Evolutionary conservation across 2,797 vertebrate genomes (phyloP), one percentile per base, ranked within the genome.

Genomic region (Pangasius djambal): DNA sequence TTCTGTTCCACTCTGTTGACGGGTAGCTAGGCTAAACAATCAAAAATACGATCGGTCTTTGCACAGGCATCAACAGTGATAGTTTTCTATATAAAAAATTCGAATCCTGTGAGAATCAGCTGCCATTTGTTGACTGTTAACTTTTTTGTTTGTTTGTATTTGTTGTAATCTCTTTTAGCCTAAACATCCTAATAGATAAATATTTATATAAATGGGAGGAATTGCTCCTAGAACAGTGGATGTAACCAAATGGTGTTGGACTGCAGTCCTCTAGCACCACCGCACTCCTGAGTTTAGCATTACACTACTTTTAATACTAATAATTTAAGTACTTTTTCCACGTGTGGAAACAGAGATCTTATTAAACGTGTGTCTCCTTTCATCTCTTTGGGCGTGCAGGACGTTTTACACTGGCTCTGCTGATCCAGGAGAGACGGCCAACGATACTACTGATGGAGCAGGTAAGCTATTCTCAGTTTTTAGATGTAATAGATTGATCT

Each of bases 321-420:
- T 20, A 57, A 57, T 57, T 57, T n/a, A 2, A 37, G 52, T 37
- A 37, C 2, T 37, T 40, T 81, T 57, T 34, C 50, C 25, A 15
- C 2, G 3, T 20, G 31, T 37, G 8, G 2, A 37, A 81, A 50
- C 12, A 0, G 2, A 44, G 44, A 65, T 63, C 16, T 16, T 65
- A 63, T 63, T 44, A 67, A 83, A 75, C 6, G 1, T 34, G n/a
- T 34, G 1, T 48, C n/a, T 61, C 31, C 13, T 86, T 0, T 55
- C 1, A 5, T 86, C 4, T 44, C 4, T 50, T 8, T 52, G 52
- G 40, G 44, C 48, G 75, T 90, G 50, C 92, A 99, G 98, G 92
- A 98, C 97, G 65, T 99, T 99, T 95, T 98, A 99, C 93, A 94
- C 95, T 63, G 94, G 95, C 92, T 94, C 97, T 92, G 95, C 93